Percentiles rank a stretch among this genome's conserved stretches.
phyloP scores from a whole-genome alignment of 2,888 invertebrate genomes.

The Stenodera caucasica region DNA sequence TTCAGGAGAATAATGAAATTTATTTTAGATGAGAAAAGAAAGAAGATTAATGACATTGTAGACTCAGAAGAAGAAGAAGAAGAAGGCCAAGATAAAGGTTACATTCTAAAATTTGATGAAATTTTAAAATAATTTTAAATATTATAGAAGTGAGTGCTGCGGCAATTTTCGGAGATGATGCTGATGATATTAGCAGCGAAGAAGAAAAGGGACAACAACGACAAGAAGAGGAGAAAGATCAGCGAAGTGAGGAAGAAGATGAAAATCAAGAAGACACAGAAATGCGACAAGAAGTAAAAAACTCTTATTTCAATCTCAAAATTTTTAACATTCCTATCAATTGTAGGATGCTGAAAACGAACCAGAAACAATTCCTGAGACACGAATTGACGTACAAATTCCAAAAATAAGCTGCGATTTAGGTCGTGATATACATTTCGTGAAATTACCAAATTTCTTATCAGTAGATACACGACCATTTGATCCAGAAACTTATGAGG shows the following conservation, averaged over 20 bases:
- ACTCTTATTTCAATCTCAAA: too few relatives aligned
- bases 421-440: constrained; percentile 91
- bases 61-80: constrained; percentile 72
- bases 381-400: constrained; percentile 94
- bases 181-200: constrained; percentile 89
- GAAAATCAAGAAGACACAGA: constrained; percentile 57
- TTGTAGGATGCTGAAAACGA: constrained; percentile 67
- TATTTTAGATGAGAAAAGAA: constrained; percentile 46
- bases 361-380: constrained; percentile 84
- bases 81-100: constrained; percentile 36
- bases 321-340: too few relatives aligned
- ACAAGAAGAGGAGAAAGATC: constrained; percentile 46
- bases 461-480: constrained; percentile 97
- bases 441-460: constrained; percentile 96
- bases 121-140: background rate
- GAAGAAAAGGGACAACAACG: constrained; percentile 59
- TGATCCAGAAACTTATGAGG: constrained; percentile 92
- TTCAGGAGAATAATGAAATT: constrained; percentile 51
- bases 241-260: constrained; percentile 41
- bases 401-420: constrained; percentile 92
- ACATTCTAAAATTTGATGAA: constrained; percentile 32
- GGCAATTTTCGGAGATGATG: constrained; percentile 91
- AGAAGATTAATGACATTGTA: constrained; percentile 58
- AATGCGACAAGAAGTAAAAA: constrained; percentile 34
- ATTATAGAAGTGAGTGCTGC: constrained; percentile 68